phyloP scores from a whole-genome alignment of 1,140 invertebrate genomes.

The Ceratina australensis region DNA sequence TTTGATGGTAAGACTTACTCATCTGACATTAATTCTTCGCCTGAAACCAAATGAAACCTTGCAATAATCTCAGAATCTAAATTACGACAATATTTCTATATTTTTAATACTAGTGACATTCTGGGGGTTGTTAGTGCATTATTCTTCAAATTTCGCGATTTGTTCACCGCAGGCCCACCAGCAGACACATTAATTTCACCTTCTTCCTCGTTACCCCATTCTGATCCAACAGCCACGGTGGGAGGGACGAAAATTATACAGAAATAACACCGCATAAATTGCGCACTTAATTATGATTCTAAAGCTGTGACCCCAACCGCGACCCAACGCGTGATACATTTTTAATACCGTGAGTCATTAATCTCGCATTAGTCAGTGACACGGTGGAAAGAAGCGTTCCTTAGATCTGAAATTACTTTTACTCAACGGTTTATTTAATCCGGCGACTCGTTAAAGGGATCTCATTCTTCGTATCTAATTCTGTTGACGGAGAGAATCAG shows the following conservation, averaged over 20 bases:
- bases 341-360: constrained; percentile 69
- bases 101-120: constrained; percentile 70
- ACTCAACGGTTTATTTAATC: neutral
- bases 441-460: neutral
- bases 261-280: no score
- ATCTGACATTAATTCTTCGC: no score
- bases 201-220: no score
- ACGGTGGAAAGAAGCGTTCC: constrained; percentile 22
- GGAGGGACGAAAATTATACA: no score
- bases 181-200: no score
- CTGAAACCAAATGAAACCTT: no score
- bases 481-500: neutral
- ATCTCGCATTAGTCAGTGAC: constrained; percentile 65
- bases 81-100: no score
- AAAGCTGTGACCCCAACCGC: constrained; percentile 5
- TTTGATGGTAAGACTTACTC: neutral
- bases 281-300: no score
- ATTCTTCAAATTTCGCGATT: no score
- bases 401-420: constrained; percentile 42
- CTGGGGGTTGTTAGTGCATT: constrained; percentile 42
- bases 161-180: no score
- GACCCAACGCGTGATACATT: constrained; percentile 65
- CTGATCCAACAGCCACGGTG: no score
- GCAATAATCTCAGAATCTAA: no score
- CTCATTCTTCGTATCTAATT: neutral